Evolutionary conservation across 1,140 invertebrate species (phyloP), one percentile per base, ranked within the genome.

Genomic region (Fopius arisanus): DNA sequence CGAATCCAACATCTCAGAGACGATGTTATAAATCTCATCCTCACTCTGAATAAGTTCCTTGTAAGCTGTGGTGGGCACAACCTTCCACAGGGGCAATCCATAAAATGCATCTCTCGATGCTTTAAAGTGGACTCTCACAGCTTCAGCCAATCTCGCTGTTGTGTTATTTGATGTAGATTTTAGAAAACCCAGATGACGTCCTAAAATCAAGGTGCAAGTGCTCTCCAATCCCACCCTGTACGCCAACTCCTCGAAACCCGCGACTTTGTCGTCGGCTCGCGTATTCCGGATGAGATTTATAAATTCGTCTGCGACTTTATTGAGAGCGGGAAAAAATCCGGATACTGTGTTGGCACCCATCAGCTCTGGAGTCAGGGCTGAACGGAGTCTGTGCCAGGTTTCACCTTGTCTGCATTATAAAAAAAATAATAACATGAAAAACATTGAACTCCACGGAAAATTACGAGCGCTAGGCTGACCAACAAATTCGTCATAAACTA

Each of bases 51-150:
- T 91, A 54, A 96, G 91, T 6, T 92, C 90, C 41, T 88, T 90
- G 81, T 96, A 97, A 0, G 93, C 89, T 26, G 89, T 85, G 0
- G 94, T 95, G 0, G 92, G 91, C 31, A 94, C 90, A 68, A 94
- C 89, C 84, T 96, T 96, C 95, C 95, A 96, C 31, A 95, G 84
- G 0, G 94, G 94, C 26, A 95, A 88, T 0, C 94, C 94, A 83
- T 94, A 96, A 85, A 93, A 94, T 16, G 93, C 93, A 78, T 95
- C 94, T 62, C 94, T 89, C 71, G 92, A 93, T 0, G 93, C 92
- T 40, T 91, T 89, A 81, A 96, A 95, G 76, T 95, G 91, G 43
- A 92, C 88, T 79, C 94, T 92, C 5, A 95, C 92, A 0, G 93
- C 92, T 43, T 90, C 84, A 14, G 92, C 92, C 59, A 96, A 84